These are phyloP conservation scores for Gorsachius magnificus DNA, from an alignment of 2,797 vertebrate species.

Conservation along the genomic window DNA sequence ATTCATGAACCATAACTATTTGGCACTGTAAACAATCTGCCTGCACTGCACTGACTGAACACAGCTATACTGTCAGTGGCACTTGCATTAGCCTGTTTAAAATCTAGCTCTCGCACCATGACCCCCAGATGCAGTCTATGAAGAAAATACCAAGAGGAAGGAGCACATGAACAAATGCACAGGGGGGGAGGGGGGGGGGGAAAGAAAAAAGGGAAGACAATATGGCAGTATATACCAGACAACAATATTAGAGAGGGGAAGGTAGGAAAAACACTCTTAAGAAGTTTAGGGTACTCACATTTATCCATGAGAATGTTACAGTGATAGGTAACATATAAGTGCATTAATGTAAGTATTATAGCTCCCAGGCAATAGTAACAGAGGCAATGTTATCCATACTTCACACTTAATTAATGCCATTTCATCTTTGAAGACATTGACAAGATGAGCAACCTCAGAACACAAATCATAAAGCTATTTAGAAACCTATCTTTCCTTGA, in stretches of 20 bases:
- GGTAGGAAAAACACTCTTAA: neutral
- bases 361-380: neutral
- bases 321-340: neutral
- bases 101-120: neutral
- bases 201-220: neutral
- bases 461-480: neutral
- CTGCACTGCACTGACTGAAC: neutral
- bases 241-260: neutral
- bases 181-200: neutral
- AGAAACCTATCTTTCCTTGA: neutral
- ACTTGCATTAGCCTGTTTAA: neutral
- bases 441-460: neutral
- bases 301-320: neutral
- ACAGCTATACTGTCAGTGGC: neutral
- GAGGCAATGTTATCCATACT: neutral
- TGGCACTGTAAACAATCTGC: neutral
- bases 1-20: neutral
- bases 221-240: neutral
- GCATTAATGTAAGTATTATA: neutral
- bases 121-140: neutral
- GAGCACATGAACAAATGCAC: neutral
- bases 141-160: neutral
- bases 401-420: neutral
- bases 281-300: neutral
- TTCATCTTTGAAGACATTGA: neutral